These are phyloP conservation scores for Rhogogaster chlorosoma DNA, from an alignment of 2,888 invertebrate species.

Conservation along the genomic window DNA sequence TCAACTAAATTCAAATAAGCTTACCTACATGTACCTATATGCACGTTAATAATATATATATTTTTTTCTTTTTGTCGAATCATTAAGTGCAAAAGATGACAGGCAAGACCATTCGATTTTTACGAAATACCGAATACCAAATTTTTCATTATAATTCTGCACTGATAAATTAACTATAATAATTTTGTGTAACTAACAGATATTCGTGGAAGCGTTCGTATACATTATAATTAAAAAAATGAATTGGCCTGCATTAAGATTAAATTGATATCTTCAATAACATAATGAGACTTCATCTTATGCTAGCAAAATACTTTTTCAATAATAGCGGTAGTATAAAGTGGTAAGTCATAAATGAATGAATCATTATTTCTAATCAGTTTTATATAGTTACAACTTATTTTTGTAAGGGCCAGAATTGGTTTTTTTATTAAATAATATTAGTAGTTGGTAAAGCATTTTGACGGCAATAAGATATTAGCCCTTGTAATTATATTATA, in stretches of 20 bases:
- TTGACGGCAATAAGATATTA: conserved; percentile 44
- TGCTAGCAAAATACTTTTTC: conserved; percentile 45
- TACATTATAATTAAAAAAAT: background rate
- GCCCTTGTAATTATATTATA: conserved; percentile 29
- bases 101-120: background rate
- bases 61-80: background rate
- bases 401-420: conserved; percentile 32
- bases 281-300: conserved; percentile 24
- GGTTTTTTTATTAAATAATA: background rate
- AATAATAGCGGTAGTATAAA: conserved; percentile 6
- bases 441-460: conserved; percentile 43
- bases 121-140: background rate
- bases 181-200: conserved; percentile 1
- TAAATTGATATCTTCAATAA: background rate
- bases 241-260: background rate
- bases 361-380: conserved; percentile 18
- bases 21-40: too few species aligned
- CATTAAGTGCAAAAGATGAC: background rate
- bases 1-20: background rate
- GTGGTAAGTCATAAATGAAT: conserved; percentile 1
- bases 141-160: background rate
- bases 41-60: background rate
- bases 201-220: background rate
- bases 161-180: background rate
- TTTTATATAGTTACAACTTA: conserved; percentile 32